phyloP scores from a whole-genome alignment of 2,113 vertebrate genomes.

The Polypterus bichir region DNA sequence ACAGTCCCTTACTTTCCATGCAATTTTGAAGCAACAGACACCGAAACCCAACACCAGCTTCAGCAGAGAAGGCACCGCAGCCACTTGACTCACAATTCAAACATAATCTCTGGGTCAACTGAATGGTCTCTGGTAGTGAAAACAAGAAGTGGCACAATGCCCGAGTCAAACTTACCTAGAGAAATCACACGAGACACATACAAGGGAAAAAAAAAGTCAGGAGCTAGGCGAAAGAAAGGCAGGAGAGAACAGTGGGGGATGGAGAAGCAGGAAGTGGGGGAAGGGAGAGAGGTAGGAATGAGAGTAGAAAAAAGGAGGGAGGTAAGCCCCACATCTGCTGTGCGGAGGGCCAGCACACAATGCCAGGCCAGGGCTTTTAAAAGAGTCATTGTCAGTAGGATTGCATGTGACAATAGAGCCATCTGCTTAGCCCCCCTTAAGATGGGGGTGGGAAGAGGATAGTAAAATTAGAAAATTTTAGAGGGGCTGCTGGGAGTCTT shows the following conservation, averaged over 20 bases:
- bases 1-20: too few species aligned
- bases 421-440: too few species aligned
- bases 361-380: too few species aligned
- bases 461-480: not conserved
- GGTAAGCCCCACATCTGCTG: conserved; percentile 1
- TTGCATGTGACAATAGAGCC: too few species aligned
- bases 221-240: too few species aligned
- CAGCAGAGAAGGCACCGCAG: conserved; percentile 14
- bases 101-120: not conserved
- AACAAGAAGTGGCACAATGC: not conserved
- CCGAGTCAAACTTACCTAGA: not conserved
- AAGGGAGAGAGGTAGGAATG: too few species aligned
- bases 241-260: too few species aligned
- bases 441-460: not conserved
- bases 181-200: not conserved
- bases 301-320: too few species aligned
- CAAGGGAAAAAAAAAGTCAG: too few species aligned
- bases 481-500: not conserved
- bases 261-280: too few species aligned
- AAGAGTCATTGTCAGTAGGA: too few species aligned
- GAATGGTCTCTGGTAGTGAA: not conserved
- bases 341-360: not conserved
- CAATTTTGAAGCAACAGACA: not conserved
- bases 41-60: not conserved
- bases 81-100: not conserved